phyloP scores from a whole-genome alignment of 1,140 invertebrate species.

The Ostrea edulis region DNA sequence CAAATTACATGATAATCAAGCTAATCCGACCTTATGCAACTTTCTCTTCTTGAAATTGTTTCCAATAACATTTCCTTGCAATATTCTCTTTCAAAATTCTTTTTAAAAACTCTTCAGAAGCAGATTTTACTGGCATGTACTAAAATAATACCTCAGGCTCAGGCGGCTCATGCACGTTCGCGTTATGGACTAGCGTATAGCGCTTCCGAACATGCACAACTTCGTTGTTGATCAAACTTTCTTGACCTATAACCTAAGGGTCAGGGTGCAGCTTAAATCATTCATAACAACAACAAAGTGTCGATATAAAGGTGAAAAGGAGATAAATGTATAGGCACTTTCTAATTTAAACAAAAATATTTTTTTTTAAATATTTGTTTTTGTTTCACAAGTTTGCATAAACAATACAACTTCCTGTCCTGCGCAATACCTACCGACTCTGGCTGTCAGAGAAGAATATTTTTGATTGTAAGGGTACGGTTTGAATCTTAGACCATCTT shows the following conservation, averaged over 20 bases:
- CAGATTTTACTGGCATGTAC: neutral
- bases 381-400: neutral
- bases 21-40: no score
- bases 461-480: conserved; percentile 8
- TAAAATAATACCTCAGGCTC: neutral
- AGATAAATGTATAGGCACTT: neutral
- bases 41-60: no score
- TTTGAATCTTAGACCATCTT: conserved; percentile 15
- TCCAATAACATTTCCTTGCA: no score
- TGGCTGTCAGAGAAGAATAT: conserved; percentile 1
- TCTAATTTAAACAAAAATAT: neutral
- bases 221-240: neutral
- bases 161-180: neutral
- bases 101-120: no score
- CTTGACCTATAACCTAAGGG: neutral
- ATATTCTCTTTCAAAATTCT: no score
- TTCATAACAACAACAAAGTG: no score
- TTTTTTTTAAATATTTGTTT: neutral
- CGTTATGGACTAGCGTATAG: no score
- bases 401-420: conserved; percentile 28
- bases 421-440: conserved; percentile 29
- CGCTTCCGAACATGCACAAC: neutral
- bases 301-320: no score
- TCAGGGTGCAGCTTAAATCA: neutral
- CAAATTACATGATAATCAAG: no score